A percentile compares a stretch with the other conserved stretches of the same genome.
Conservation (phyloP, 2,888 invertebrate species). For the Malachius bipustulatus region DNA sequence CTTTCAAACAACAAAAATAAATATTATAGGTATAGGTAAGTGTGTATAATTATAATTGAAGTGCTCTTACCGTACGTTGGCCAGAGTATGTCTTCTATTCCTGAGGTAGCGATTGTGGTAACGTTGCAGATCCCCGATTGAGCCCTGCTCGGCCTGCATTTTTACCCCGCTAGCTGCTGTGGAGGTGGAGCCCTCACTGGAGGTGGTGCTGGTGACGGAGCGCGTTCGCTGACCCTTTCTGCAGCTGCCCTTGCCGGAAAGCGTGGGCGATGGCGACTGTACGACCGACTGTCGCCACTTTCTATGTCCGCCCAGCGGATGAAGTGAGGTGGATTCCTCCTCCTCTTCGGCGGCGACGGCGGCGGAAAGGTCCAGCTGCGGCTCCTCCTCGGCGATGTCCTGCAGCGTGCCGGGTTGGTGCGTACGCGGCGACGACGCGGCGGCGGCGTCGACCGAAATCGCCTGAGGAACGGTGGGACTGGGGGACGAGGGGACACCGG, state of each 20-base stretch:
- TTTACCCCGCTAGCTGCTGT: conserved; percentile 37
- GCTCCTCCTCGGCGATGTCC: conserved; percentile 75
- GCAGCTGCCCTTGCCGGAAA: conserved; percentile 44
- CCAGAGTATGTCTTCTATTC: conserved; percentile 78
- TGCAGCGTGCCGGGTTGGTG: conserved; percentile 64
- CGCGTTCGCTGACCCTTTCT: conserved; percentile 39
- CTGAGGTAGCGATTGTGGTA: conserved; percentile 78
- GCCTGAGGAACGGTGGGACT: conserved; percentile 12
- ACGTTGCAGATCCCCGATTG: conserved; percentile 80
- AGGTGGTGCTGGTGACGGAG: conserved; percentile 27
- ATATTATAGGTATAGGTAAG: background rate
- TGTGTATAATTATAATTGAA: conserved; percentile 4
- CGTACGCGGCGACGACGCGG: conserved; percentile 49
- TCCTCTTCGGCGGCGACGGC: conserved; percentile 40
- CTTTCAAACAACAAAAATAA: too few species aligned
- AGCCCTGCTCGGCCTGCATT: conserved; percentile 89
- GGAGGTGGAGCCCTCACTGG: conserved; percentile 34
- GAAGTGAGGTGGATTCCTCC: conserved; percentile 37
- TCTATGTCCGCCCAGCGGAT: conserved; percentile 38
- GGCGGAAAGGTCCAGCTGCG: conserved; percentile 36
- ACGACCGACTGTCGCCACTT: conserved; percentile 33
- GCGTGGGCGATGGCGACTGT: conserved; percentile 50
- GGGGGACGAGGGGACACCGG: conserved; percentile 29
- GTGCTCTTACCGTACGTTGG: conserved; percentile 79
- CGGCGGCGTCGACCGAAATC: conserved; percentile 24